A percentile compares a stretch with the other conserved stretches of the same genome.
Conservation (phyloP, 2,113 vertebrate species). For the Myotis lucifugus region DNA sequence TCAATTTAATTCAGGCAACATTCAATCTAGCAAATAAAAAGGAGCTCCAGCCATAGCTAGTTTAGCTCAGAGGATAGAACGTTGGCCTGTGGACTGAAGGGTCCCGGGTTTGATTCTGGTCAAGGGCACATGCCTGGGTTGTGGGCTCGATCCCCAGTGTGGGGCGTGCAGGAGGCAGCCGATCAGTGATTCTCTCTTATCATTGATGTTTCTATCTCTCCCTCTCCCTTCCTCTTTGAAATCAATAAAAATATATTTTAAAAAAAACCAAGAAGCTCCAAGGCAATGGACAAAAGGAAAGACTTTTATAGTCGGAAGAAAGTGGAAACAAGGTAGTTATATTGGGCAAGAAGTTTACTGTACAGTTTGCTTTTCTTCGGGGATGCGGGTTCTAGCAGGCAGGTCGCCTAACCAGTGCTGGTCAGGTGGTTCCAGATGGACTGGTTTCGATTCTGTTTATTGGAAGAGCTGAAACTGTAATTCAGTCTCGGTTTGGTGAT, state of each 20-base stretch:
- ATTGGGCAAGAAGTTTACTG: not conserved
- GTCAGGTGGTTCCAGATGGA: not conserved
- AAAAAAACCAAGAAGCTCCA: not conserved
- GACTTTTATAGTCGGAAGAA: not conserved
- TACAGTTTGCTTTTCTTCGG: not conserved
- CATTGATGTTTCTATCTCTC: no score
- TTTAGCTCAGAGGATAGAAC: no score
- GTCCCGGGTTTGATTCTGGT: no score
- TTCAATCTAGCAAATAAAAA: not conserved
- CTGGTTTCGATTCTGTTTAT: not conserved
- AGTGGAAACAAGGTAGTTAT: not conserved
- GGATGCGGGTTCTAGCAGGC: not conserved
- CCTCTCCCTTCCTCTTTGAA: no score
- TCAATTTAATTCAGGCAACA: not conserved
- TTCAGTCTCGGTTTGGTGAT: not conserved
- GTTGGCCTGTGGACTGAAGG: no score
- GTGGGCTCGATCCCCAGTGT: no score
- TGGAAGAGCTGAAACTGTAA: not conserved
- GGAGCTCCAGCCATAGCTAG: not conserved
- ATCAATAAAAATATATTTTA: no score
- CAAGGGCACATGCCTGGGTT: no score
- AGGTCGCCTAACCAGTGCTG: not conserved
- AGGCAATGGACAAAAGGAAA: not conserved
- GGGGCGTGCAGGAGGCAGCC: no score
- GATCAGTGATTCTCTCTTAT: no score